Percentiles rank a stretch among this genome's conserved stretches.
Conservation (phyloP, 2,888 invertebrate species). For the Caenorhabditis zanzibari region DNA sequence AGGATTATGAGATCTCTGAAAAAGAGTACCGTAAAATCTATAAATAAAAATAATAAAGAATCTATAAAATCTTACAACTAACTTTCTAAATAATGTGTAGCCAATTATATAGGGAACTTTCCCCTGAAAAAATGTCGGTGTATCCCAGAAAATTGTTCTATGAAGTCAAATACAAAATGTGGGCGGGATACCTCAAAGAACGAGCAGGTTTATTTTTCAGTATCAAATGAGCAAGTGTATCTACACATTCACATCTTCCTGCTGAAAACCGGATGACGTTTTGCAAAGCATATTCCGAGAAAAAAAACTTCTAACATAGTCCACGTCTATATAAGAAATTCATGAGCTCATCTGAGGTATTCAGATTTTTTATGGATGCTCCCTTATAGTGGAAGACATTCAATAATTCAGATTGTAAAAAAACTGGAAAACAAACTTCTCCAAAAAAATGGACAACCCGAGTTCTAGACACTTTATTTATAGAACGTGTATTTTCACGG, state of each 20-base stretch:
- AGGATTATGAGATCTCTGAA: constrained; percentile 23
- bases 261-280: constrained; percentile 5
- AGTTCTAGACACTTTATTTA: not conserved
- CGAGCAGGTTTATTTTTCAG: constrained; percentile 16
- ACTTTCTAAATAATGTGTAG: not conserved
- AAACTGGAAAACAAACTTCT: not conserved
- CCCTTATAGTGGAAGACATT: not conserved
- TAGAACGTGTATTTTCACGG: not conserved
- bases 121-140: not conserved
- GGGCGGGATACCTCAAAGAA: constrained; percentile 47
- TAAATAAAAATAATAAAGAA: not conserved
- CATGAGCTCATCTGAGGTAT: not conserved
- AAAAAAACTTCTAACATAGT: constrained; percentile 3
- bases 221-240: not conserved
- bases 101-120: not conserved
- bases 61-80: no score
- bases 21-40: not conserved
- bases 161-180: constrained; percentile 47
- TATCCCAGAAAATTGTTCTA: constrained; percentile 45
- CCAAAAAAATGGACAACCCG: not conserved
- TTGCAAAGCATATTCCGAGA: not conserved
- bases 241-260: no score
- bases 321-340: not conserved
- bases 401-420: not conserved
- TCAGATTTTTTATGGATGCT: not conserved